Percentiles rank a stretch among this genome's conserved stretches.
phyloP scores from a whole-genome alignment of 2,888 invertebrate species.

The Podabrus alpinus region DNA sequence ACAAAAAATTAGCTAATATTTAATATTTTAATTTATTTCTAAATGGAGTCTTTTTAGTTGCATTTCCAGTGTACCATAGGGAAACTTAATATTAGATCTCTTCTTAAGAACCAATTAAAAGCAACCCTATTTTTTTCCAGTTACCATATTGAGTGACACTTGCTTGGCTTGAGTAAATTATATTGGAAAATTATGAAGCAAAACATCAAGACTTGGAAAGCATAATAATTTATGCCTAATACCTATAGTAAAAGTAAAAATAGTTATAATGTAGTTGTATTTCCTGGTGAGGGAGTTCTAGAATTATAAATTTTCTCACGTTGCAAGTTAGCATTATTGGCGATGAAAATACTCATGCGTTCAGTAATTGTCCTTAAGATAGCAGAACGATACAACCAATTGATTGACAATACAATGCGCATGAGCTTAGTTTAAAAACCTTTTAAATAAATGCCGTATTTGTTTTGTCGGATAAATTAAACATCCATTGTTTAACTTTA shows the following conservation, averaged over 20 bases:
- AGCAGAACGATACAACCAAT: conserved; percentile 21
- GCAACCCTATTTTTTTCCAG: too few species aligned
- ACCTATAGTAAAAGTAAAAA: neutral
- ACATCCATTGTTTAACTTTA: conserved; percentile 22
- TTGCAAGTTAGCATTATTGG: neutral
- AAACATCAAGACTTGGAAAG: too few species aligned
- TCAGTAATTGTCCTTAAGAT: conserved; percentile 27
- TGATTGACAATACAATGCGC: conserved; percentile 29
- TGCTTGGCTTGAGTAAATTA: too few species aligned
- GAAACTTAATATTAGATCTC: too few species aligned
- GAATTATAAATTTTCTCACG: conserved; percentile 1
- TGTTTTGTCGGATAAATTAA: conserved; percentile 23
- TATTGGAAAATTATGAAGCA: too few species aligned
- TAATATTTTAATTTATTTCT: too few species aligned
- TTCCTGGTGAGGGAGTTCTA: conserved; percentile 8
- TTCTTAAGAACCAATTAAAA: neutral
- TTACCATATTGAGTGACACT: too few species aligned
- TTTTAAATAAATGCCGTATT: conserved; percentile 28
- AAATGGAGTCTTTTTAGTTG: too few species aligned
- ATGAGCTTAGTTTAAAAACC: conserved; percentile 23
- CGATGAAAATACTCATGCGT: conserved; percentile 8
- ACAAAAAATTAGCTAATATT: too few species aligned
- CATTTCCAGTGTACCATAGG: too few species aligned
- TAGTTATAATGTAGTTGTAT: neutral
- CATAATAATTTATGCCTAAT: neutral